A percentile compares a stretch with the other conserved stretches of the same genome.
phyloP scores from a whole-genome alignment of 1,140 invertebrate species.

The Eriocheir sinensis region DNA sequence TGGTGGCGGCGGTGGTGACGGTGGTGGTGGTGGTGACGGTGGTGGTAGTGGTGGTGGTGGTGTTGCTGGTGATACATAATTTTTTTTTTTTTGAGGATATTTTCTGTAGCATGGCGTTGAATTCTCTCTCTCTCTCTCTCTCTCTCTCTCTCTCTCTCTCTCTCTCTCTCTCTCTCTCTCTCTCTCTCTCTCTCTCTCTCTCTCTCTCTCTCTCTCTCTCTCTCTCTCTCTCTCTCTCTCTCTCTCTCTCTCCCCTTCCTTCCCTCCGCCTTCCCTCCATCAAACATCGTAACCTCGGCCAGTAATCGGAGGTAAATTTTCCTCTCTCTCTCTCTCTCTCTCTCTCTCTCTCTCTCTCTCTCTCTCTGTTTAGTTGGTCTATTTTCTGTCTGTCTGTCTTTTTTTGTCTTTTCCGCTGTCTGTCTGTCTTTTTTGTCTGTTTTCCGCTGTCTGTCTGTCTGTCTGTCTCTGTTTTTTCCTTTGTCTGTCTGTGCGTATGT shows the following conservation, averaged over 20 bases:
- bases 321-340: not conserved
- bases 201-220: slow-evolving; percentile 37
- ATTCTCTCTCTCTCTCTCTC: slow-evolving; percentile 12
- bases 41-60: not conserved
- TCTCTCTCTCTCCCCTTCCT: too few relatives aligned
- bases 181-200: not conserved
- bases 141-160: not conserved
- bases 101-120: not conserved
- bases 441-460: too few relatives aligned
- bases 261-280: not conserved
- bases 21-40: not conserved
- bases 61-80: slow-evolving; percentile 7
- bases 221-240: not conserved
- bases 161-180: slow-evolving; percentile 42
- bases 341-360: slow-evolving; percentile 1
- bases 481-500: too few relatives aligned
- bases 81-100: not conserved
- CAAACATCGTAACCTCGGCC: too few relatives aligned
- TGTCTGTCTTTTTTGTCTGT: too few relatives aligned
- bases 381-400: not conserved
- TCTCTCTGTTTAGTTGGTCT: too few relatives aligned
- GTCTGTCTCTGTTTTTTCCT: too few relatives aligned
- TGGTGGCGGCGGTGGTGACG: slow-evolving; percentile 15
- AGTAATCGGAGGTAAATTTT: too few relatives aligned
- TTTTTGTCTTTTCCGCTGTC: too few relatives aligned